Evolutionary conservation across 2,797 vertebrate genomes (phyloP), one percentile per base, ranked within the genome.

Genomic region (Pyrocephalus nanus): DNA sequence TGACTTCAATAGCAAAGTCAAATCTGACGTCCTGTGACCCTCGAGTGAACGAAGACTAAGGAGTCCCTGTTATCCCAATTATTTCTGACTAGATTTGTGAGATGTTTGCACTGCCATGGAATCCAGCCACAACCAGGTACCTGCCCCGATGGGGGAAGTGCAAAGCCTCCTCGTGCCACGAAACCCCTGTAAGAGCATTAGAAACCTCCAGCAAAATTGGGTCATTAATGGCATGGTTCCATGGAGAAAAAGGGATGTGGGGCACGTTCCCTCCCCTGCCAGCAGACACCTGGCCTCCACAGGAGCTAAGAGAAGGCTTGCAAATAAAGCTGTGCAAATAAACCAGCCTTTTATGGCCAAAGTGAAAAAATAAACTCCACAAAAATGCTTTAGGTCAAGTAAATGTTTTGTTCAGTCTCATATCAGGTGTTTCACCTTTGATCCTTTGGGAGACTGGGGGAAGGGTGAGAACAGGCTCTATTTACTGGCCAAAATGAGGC

Each of bases 1-100:
- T 79, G 85, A 83, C 86, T 95, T 96, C 90, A 93, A 95, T 75
- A 73, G 73, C 65, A 85, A 92, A 90, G 83, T 70, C 86, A 90
- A 80, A 70, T 75, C 79, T 51, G 48, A 89, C 9, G 72, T 88
- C 92, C 93, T 70, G 43, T 16, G 71, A 91, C 88, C 82, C 91
- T 67, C 9, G 0, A 67, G 53, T 95, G 96, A 94, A 93, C 5
- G 77, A 91, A 87, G 70, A 93, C 88, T 62, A 86, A 91, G 60
- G 67, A 88, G 60, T 81, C 71, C 76, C 94, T 76, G 34, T 90
- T 71, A 69, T 58, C 57, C 92, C 91, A 94, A 82, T 90, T 88
- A 94, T 87, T 96, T 87, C 94, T 96, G 86, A 48, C 93, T 94
- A 88, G 88, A 88, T 94, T 70, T 95, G 88, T 94, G 93, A 92